Base-by-base conservation (phyloP, 1,140 invertebrate genomes). In the Gonatopus flavifemur region DNA sequence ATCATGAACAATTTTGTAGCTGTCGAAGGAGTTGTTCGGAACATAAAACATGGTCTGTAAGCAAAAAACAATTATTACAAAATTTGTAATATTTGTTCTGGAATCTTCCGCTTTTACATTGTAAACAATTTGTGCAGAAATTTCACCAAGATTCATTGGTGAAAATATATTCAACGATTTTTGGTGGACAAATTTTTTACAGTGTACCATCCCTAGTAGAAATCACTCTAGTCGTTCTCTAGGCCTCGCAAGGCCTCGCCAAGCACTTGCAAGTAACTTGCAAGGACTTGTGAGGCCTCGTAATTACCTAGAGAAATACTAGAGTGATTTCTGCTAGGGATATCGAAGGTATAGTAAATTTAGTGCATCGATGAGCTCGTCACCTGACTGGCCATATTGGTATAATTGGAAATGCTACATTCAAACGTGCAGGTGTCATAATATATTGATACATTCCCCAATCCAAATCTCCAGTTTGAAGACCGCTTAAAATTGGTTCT, bases 21-120 rank as follows among this genome's bases (percentile, higher is more conserved):
- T 20, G 9, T 19, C 1, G 56, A 39, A 6, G 62, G 55, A 19
- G 53, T 13, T 2, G 51, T 57, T 19, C 52, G 63, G 56, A 67
- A 64, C 31, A 64, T 56, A 32, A 64, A 67, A 30, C 62, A 64
- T 0, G 64, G 59, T 32, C 62, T 66, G 10, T 10, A 49, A 28
- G 9, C 9, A 31, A 54, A 37, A 40, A 22, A 44, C 5, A 46
- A 30, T 9, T 9, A 5, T 16, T 8, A 31, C 19, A 12, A 22
- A 22, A 12, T 32, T 41, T 12, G 2, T 12, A 7, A n/a, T 20
- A 12, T 22, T 15, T 12, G 2, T 20, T 3, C 12, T 9, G 3
- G n/a, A 20, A n/a, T 28, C 0, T 36, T 25, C 37, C 20, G 36
- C 18, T 19, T 18, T 46, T 7, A 28, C 30, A 8, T 22, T 15